phyloP scores from a whole-genome alignment of 2,113 vertebrate species.

The Pachyramphus minor region DNA sequence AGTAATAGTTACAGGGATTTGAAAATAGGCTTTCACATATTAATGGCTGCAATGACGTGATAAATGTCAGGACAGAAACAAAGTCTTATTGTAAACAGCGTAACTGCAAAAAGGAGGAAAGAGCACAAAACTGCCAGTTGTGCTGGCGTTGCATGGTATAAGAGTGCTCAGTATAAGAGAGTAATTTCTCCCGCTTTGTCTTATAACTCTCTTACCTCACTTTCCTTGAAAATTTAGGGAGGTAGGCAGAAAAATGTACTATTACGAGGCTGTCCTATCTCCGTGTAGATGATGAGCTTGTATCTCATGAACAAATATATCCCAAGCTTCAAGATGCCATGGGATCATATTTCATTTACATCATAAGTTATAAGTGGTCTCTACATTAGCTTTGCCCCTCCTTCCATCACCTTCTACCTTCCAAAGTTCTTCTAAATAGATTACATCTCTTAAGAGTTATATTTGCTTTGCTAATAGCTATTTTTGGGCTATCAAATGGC shows the following conservation, averaged over 20 bases:
- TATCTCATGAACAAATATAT: slow-evolving; percentile 30
- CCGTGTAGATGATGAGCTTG: not conserved
- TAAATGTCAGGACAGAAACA: not conserved
- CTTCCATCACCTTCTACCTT: slow-evolving; percentile 34
- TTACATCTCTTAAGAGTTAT: not conserved
- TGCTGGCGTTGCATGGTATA: too few relatives aligned
- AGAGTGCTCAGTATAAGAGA: not conserved
- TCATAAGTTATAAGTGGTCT: slow-evolving; percentile 35
- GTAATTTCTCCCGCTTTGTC: not conserved
- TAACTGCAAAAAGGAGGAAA: not conserved
- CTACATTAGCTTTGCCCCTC: slow-evolving; percentile 43
- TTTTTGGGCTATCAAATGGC: not conserved
- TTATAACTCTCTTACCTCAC: not conserved
- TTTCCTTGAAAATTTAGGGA: not conserved
- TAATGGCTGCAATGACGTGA: not conserved
- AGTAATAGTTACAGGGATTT: not conserved
- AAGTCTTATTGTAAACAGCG: not conserved
- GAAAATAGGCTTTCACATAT: not conserved
- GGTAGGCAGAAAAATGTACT: not conserved
- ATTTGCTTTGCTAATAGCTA: slow-evolving; percentile 30
- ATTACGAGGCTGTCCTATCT: not conserved
- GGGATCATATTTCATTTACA: slow-evolving; percentile 36
- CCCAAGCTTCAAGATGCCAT: not conserved
- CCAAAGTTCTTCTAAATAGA: not conserved
- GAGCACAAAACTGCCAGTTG: not conserved